A percentile compares a stretch with the other conserved stretches of the same genome.
Evolutionary conservation across 2,888 invertebrate species (phyloP).

Genomic region (Dolichomitus sp.): DNA sequence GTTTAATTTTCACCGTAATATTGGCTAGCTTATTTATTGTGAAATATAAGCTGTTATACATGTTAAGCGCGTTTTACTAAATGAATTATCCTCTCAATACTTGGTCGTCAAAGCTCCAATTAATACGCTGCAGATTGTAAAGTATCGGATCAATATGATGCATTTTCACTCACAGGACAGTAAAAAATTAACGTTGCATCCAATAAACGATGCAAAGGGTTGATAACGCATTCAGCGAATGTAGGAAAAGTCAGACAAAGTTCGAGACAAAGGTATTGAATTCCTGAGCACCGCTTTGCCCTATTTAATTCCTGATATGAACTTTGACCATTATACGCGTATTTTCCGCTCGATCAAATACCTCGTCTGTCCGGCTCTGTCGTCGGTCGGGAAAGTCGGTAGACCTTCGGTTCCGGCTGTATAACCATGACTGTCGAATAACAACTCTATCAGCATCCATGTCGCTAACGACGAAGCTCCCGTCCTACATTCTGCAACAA

Average conservation of each 20-base stretch:
- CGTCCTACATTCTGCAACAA: slow-evolving; percentile 4
- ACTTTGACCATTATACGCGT: background rate
- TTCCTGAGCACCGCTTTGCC: background rate
- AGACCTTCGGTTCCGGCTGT: slow-evolving; percentile 42
- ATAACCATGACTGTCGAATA: slow-evolving; percentile 45
- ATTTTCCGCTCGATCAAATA: background rate
- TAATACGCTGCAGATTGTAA: background rate
- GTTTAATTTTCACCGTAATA: slow-evolving; percentile 34
- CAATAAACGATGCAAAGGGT: background rate
- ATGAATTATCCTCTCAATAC: background rate
- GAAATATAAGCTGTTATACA: background rate
- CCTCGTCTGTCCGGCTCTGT: background rate
- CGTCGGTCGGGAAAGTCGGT: slow-evolving; percentile 14
- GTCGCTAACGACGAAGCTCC: slow-evolving; percentile 21
- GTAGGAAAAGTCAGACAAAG: background rate
- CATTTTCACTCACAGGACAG: background rate
- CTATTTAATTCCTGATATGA: background rate
- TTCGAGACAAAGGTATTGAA: background rate
- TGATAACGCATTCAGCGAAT: background rate
- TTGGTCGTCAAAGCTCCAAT: background rate
- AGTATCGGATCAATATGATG: background rate
- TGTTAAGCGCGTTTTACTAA: background rate
- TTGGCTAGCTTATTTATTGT: background rate
- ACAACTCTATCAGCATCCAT: slow-evolving; percentile 51
- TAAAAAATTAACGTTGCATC: background rate